These are phyloP conservation scores for Aplidium turbinatum DNA, from an alignment of 23 tunicate genomes.

Conservation along the genomic window DNA sequence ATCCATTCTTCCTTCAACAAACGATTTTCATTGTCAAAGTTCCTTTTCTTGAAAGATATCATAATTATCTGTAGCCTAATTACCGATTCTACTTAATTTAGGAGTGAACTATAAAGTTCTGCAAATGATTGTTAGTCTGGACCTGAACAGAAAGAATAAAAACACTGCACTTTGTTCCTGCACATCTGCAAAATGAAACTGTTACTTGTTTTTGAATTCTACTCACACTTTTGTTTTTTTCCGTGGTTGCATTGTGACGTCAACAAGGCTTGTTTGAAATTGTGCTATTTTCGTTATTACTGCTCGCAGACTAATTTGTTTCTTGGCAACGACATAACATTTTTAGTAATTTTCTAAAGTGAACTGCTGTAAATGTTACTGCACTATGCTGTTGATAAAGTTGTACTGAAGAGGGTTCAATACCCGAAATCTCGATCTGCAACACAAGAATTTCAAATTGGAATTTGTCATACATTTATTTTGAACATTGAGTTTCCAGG, in stretches of 20 bases:
- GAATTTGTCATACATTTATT: too few species aligned
- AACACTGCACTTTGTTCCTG: constrained; percentile 5
- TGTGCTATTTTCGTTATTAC: too few species aligned
- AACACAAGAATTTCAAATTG: too few species aligned
- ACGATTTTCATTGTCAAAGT: not conserved
- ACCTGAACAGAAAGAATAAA: not conserved
- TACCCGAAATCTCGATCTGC: too few species aligned
- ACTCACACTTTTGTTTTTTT: not conserved
- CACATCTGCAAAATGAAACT: not conserved
- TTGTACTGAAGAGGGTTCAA: too few species aligned
- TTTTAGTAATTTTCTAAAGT: too few species aligned
- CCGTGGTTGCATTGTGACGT: constrained; percentile 6
- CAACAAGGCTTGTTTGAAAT: constrained; percentile 7
- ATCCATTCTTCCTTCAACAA: constrained; percentile 4
- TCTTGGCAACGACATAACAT: too few species aligned
- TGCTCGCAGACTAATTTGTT: too few species aligned
- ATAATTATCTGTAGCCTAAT: constrained; percentile 1
- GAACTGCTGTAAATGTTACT: too few species aligned
- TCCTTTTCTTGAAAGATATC: not conserved
- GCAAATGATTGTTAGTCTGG: constrained; percentile 4
- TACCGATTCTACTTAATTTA: constrained; percentile 6
- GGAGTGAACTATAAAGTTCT: constrained; percentile 7
- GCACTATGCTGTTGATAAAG: too few species aligned
- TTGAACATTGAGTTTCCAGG: too few species aligned
- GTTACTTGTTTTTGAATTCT: not conserved